Evolutionary conservation across 1,140 invertebrate species (phyloP).

Genomic region (Pogonomyrmex californicus): DNA sequence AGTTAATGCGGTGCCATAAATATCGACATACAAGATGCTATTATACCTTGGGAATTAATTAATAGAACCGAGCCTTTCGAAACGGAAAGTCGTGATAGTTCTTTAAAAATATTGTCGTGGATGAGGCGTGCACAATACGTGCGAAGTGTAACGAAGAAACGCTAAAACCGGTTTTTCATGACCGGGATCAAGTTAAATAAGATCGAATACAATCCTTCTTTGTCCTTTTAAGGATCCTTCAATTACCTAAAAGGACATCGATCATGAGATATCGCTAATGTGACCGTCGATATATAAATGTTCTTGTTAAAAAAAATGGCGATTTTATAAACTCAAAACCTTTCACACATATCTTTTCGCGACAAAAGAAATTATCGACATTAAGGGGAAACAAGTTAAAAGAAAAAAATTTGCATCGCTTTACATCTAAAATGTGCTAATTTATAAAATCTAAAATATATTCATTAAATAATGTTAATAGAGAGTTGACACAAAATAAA

Average conservation of each 20-base stretch:
- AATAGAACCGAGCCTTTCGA: constrained; percentile 20
- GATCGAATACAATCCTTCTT: constrained; percentile 33
- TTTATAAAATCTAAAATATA: too few relatives aligned
- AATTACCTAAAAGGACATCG: constrained; percentile 31
- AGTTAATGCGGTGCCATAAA: background rate
- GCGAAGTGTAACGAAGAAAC: constrained; percentile 33
- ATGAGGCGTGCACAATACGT: constrained; percentile 9
- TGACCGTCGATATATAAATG: constrained; percentile 7
- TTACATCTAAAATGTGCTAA: too few relatives aligned
- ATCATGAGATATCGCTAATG: constrained; percentile 2
- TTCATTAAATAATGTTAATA: too few relatives aligned
- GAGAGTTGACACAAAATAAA: too few relatives aligned
- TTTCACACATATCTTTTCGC: background rate
- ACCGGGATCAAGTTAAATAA: constrained; percentile 48
- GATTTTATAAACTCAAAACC: background rate
- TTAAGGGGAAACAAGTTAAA: background rate
- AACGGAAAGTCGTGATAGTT: constrained; percentile 28
- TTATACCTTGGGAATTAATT: background rate
- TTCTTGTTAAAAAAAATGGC: background rate
- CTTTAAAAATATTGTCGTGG: constrained; percentile 3
- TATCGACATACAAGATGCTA: constrained; percentile 5
- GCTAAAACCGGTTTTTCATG: constrained; percentile 38
- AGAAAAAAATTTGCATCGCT: too few relatives aligned
- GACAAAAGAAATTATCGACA: background rate
- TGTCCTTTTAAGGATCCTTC: constrained; percentile 38